Conservation (phyloP, 2,888 invertebrate genomes). For the Chaetoderma sp. region DNA sequence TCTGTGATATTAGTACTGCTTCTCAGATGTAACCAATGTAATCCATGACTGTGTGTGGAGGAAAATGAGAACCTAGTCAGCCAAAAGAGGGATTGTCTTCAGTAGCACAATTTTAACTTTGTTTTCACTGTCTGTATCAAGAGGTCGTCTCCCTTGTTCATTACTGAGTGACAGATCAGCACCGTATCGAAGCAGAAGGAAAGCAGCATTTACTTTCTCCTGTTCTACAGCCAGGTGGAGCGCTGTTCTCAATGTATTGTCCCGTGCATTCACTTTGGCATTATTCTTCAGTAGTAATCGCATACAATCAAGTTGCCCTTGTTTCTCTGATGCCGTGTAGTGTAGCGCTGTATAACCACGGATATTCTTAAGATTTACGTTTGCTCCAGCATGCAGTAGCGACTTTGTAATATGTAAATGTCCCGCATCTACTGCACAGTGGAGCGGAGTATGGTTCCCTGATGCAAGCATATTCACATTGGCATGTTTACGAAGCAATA, state of each 20-base stretch:
- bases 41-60: too few species aligned
- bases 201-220: constrained; percentile 37
- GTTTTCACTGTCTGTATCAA: constrained; percentile 43
- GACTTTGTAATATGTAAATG: constrained; percentile 41
- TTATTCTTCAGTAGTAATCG: constrained; percentile 43
- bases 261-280: constrained; percentile 46
- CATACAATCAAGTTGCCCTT: constrained; percentile 42
- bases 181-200: constrained; percentile 42
- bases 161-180: constrained; percentile 44
- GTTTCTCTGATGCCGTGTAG: constrained; percentile 42
- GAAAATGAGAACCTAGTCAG: too few species aligned
- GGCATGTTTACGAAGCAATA: constrained; percentile 44
- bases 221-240: constrained; percentile 49
- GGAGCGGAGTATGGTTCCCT: constrained; percentile 52
- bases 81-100: too few species aligned
- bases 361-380: constrained; percentile 51
- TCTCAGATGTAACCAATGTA: too few species aligned
- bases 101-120: too few species aligned
- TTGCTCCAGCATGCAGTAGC: constrained; percentile 48
- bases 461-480: constrained; percentile 52
- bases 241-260: constrained; percentile 48
- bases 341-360: constrained; percentile 54
- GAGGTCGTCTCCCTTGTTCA: constrained; percentile 43
- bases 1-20: too few species aligned
- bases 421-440: constrained; percentile 46